Evolutionary conservation across 2,113 vertebrate species (phyloP).

Genomic region (Fulica atra): DNA sequence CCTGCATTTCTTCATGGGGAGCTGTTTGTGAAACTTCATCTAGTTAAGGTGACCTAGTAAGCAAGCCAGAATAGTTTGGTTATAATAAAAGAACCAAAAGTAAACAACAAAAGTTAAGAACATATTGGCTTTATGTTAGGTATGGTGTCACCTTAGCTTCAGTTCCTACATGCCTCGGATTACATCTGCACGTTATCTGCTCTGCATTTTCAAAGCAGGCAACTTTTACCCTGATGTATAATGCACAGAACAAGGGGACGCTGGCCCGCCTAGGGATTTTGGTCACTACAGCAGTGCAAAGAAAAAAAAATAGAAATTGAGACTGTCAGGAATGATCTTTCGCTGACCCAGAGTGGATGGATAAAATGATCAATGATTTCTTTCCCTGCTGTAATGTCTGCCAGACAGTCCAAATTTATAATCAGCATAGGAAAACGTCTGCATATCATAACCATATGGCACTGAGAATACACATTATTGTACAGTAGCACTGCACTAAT

Average conservation of each 20-base stretch:
- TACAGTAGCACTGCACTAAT: constrained; percentile 56
- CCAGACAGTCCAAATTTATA: constrained; percentile 46
- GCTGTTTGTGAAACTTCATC: neutral
- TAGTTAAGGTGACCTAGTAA: neutral
- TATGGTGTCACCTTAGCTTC: neutral
- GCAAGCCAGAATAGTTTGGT: neutral
- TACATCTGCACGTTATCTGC: neutral
- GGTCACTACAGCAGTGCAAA: neutral
- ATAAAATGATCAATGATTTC: constrained; percentile 38
- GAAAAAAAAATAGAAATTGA: constrained; percentile 18
- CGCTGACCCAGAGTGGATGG: neutral
- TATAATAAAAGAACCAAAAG: neutral
- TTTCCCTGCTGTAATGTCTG: constrained; percentile 23
- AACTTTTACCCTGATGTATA: neutral
- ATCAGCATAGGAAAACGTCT: constrained; percentile 14
- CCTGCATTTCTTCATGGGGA: neutral
- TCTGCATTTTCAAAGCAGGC: neutral
- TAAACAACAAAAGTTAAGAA: neutral
- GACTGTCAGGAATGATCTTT: neutral
- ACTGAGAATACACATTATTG: constrained; percentile 42
- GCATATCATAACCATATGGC: constrained; percentile 63
- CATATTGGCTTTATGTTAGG: neutral
- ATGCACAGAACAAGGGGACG: neutral
- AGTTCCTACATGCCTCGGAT: neutral
- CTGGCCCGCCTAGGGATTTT: neutral